A percentile compares a stretch with the other conserved stretches of the same genome.
Conservation (phyloP, 2,113 vertebrate species). For the Chlamydotis undulata region DNA sequence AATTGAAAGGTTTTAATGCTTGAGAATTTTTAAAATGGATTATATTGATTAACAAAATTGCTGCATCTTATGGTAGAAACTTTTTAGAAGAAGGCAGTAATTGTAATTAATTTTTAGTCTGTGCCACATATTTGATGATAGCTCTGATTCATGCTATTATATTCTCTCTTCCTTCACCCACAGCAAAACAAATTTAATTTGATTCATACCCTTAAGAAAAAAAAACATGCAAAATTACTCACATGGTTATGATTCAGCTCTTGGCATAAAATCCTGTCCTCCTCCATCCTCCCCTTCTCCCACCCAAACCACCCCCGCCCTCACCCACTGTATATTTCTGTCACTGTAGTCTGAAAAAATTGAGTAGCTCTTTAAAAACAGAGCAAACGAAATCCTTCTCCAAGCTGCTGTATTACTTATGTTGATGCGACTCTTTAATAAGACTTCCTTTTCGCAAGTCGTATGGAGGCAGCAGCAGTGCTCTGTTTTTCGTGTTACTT, state of each 20-base stretch:
- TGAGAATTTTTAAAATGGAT: constrained; percentile 44
- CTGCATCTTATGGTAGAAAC: constrained; percentile 48
- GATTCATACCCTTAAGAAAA: constrained; percentile 78
- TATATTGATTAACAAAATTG: constrained; percentile 66
- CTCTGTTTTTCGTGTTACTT: constrained; percentile 35
- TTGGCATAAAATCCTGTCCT: constrained; percentile 70
- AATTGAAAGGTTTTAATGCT: constrained; percentile 51
- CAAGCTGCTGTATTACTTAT: constrained; percentile 38
- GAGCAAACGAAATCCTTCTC: constrained; percentile 65
- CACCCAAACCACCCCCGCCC: constrained; percentile 71
- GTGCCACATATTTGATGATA: constrained; percentile 79
- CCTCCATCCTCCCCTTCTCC: constrained; percentile 71
- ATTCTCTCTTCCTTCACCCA: constrained; percentile 79
- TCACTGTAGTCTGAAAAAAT: constrained; percentile 68
- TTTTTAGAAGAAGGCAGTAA: constrained; percentile 63
- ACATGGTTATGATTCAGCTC: constrained; percentile 82
- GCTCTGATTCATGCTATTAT: constrained; percentile 87
- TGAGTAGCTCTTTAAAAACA: constrained; percentile 71
- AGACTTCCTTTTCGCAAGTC: not conserved
- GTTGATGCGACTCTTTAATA: not conserved
- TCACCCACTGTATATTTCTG: constrained; percentile 70
- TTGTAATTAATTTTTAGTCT: constrained; percentile 79
- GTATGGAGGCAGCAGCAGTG: constrained; percentile 1
- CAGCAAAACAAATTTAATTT: constrained; percentile 85
- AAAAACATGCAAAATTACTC: constrained; percentile 72